Evolutionary conservation across 30 jellyfish, hydroid and myxozoan species (phyloP).

Genomic region (Pseudorhiza aurosa): DNA sequence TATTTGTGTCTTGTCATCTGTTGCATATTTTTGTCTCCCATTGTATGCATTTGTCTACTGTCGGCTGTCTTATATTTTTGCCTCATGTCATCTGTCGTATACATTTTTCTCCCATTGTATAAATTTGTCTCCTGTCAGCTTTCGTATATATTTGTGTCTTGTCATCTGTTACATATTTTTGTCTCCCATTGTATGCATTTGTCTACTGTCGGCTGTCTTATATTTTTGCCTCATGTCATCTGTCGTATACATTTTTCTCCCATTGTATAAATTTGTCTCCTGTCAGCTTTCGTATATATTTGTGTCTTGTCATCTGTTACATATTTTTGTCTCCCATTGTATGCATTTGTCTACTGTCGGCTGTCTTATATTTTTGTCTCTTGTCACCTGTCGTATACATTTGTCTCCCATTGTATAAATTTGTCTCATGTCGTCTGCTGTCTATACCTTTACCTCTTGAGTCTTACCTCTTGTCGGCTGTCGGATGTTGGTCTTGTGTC

Average conservation of each 20-base stretch:
- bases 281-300: too few relatives aligned
- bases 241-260: too few relatives aligned
- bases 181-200: too few relatives aligned
- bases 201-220: background rate
- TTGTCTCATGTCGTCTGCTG: background rate
- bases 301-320: background rate
- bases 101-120: too few relatives aligned
- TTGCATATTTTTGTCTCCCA: too few relatives aligned
- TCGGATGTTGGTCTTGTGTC: background rate
- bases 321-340: background rate
- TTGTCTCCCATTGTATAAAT: background rate
- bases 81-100: too few relatives aligned
- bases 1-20: too few relatives aligned
- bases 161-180: background rate
- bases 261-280: too few relatives aligned
- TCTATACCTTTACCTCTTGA: background rate
- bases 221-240: background rate
- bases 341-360: background rate
- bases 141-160: too few relatives aligned
- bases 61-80: too few relatives aligned
- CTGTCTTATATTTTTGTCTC: background rate
- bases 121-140: too few relatives aligned
- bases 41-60: too few relatives aligned
- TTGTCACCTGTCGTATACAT: background rate
- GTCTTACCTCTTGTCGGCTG: background rate